These are phyloP conservation scores for Micrastur ruficollis DNA, from an alignment of 2,797 vertebrate species.

Conservation along the genomic window DNA sequence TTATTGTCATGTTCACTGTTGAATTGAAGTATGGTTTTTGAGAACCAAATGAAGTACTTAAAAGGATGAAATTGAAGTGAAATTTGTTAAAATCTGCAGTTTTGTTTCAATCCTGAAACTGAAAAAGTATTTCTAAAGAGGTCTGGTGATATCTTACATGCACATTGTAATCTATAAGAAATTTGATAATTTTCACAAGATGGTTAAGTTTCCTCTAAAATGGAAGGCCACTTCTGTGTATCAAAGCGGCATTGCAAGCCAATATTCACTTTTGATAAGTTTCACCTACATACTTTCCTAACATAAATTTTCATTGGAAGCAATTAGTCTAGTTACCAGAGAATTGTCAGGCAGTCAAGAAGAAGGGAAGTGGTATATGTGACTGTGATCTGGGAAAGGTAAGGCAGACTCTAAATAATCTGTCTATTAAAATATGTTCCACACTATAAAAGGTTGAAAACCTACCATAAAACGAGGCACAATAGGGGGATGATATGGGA, in stretches of 20 bases:
- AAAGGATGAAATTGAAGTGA: neutral
- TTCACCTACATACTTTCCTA: neutral
- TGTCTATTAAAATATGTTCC: slow-evolving; percentile 20
- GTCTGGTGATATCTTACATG: neutral
- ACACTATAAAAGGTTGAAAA: neutral
- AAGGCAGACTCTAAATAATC: neutral
- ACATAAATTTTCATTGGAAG: neutral
- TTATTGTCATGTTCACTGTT: neutral
- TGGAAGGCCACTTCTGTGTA: neutral
- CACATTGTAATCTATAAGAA: neutral
- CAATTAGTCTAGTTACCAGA: neutral
- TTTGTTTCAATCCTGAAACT: neutral
- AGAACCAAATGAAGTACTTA: neutral
- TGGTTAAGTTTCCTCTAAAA: neutral
- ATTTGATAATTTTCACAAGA: neutral
- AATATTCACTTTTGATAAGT: neutral
- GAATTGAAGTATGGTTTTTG: neutral
- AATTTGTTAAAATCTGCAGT: neutral
- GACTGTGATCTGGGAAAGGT: neutral
- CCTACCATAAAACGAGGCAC: neutral
- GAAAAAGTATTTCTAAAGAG: neutral
- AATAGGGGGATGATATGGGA: neutral
- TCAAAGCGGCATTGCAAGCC: neutral
- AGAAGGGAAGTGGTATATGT: neutral
- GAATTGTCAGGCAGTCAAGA: neutral